A percentile compares a stretch with the other conserved stretches of the same genome.
These are phyloP conservation scores for Chaetops frenatus DNA, from an alignment of 2,113 vertebrate species.

Conservation along the genomic window DNA sequence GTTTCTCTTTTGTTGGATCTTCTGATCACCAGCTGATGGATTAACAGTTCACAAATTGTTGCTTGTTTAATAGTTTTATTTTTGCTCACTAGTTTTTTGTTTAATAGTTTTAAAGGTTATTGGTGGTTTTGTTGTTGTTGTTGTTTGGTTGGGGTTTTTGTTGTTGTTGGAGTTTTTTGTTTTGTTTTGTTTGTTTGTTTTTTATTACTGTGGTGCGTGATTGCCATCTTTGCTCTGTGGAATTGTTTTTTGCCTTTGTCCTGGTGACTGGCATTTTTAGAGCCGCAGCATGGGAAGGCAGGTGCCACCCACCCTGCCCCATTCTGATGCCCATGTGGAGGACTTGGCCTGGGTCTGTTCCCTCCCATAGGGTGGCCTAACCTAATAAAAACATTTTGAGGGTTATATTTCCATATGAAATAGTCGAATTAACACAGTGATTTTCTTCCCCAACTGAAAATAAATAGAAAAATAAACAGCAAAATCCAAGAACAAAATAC, in stretches of 20 bases:
- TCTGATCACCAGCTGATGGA: background rate
- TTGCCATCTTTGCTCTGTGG: background rate
- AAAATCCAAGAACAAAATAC: background rate
- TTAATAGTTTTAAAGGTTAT: background rate
- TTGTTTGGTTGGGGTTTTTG: no score
- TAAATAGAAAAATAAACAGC: no score
- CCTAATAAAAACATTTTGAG: background rate
- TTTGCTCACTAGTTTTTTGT: background rate
- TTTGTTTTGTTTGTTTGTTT: no score
- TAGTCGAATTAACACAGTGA: background rate
- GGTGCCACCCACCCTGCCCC: background rate
- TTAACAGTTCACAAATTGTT: background rate
- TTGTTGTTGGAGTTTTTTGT: no score
- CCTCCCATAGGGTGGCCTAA: background rate
- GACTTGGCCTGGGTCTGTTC: background rate
- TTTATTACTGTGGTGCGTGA: background rate
- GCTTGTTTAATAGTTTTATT: background rate
- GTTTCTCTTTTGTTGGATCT: background rate
- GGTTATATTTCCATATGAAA: background rate
- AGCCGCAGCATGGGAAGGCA: background rate
- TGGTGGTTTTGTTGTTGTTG: no score
- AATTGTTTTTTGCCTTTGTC: background rate
- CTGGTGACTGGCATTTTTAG: background rate
- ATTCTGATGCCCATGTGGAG: fast-evolving
- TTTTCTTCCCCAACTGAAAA: background rate